Evolutionary conservation across 2,113 vertebrate species (phyloP).

Genomic region (Chaenogobius annularis): DNA sequence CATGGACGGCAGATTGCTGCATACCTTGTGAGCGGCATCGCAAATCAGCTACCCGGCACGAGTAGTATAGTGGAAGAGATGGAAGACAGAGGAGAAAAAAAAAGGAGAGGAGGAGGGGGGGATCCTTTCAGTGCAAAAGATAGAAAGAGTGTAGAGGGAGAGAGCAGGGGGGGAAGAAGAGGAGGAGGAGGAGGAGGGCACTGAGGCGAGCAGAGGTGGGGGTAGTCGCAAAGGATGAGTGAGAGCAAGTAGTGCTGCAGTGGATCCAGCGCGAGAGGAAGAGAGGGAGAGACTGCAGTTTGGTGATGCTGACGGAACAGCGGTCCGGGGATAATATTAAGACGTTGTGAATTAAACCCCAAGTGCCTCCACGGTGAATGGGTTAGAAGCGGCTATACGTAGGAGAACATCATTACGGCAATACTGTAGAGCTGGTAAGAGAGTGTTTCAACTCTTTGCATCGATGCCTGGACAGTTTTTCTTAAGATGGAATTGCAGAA

Average conservation of each 20-base stretch:
- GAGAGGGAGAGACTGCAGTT: constrained; percentile 75
- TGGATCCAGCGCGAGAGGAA: constrained; percentile 62
- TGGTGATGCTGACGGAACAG: constrained; percentile 73
- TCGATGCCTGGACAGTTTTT: constrained; percentile 43
- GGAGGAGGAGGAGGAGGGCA: constrained; percentile 66
- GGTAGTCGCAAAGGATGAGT: constrained; percentile 62
- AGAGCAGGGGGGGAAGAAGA: constrained; percentile 44
- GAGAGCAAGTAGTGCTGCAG: constrained; percentile 78
- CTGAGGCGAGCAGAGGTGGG: constrained; percentile 67
- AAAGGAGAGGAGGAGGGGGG: constrained; percentile 27
- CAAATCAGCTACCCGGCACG: constrained; percentile 63
- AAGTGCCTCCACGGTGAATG: constrained; percentile 77
- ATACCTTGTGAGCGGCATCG: constrained; percentile 73
- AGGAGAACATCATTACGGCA: constrained; percentile 70
- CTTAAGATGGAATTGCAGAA: constrained; percentile 16
- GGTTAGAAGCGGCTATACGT: constrained; percentile 55
- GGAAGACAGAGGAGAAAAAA: constrained; percentile 42
- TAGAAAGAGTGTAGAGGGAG: constrained; percentile 61
- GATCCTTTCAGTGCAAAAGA: constrained; percentile 65
- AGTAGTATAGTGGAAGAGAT: constrained; percentile 46
- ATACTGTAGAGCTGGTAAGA: constrained; percentile 75
- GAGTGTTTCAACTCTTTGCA: constrained; percentile 52
- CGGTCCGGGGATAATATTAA: constrained; percentile 63
- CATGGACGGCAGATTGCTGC: constrained; percentile 64
- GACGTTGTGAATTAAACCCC: constrained; percentile 66